Base-by-base conservation (phyloP, 2,888 invertebrate genomes). In the Drosophila ochracea region DNA sequence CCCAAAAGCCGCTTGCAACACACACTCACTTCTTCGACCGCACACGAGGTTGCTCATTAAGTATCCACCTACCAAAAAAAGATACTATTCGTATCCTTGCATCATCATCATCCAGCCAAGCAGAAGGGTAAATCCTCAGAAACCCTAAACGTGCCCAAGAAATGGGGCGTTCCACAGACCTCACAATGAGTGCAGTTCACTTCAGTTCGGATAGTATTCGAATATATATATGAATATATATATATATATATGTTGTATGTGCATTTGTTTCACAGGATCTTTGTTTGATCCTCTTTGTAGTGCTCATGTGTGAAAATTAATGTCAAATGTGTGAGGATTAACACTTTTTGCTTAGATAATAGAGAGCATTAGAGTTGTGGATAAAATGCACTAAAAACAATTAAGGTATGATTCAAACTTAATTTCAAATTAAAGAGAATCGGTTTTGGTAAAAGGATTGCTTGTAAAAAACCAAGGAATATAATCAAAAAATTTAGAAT, bases 111-210 rank as follows among this genome's bases (percentile, higher is more conserved):
- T 16, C 41, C 4, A 47, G 16, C 25, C 25, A 25, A 28, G 47
- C 16, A 52, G 79, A 80, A 73, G 79, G 88, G 82, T 76, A 55
- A 63, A 55, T 21, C 64, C 53, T 28, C 28, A 16, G 84, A 84
- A 89, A 91, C 84, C 88, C 87, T 86, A 84, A 87, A 84, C 84
- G 90, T 84, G 84, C 80, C 39, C 58, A 66, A 61, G 61, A 68
- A 62, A 54, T 85, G 70, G 84, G 84, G 84, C 91, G 84, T 84
- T 75, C 43, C 84, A 50, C 21, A 74, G 84, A 89, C 84, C 84
- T 81, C 84, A 84, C 84, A 91, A 83, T 70, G 76, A 68, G 55
- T 4, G 11, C 37, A 54, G 60, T 52, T 16, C 33, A 16, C 4
- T 53, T 54, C 10, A 25, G 25, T 37, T 33, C 16, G 16, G n/a